Base-by-base conservation (phyloP, 2,797 vertebrate genomes). In the Calcarius lapponicus region DNA sequence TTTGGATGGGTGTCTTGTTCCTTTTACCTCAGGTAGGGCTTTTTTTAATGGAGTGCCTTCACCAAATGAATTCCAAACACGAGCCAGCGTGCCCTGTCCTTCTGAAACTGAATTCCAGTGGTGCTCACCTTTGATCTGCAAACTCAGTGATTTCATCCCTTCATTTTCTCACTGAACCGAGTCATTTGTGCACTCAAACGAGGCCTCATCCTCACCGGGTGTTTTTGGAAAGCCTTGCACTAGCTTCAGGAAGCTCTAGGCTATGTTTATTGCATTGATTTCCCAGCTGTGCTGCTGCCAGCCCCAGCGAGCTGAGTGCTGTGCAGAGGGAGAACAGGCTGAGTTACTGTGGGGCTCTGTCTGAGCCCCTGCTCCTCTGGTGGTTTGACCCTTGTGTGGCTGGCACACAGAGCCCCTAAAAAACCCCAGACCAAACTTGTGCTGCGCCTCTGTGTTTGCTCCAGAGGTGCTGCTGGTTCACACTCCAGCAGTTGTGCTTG, bases 141-240 rank as follows among this genome's bases (percentile, higher is more conserved):
- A 17, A 9, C 24, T 22, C 24, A 10, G 12, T 57, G 32, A 9
- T 32, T 64, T 31, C 31, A 34, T 19, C 25, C 0, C 0, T 3
- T 36, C 7, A 6, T 34, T 51, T 70, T 60, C 31, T 56, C 20
- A 29, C 32, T 51, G 82, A 72, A 21, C 29, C 32, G 42, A 34
- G 6, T 13, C 10, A 22, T 34, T 53, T 21, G 4, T 40, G 1
- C 32, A 73, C 65, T 61, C 57, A 62, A 5, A 19, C 22, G 8
- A 51, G 80, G 6, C 32, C 19, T 47, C 28, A 1, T 28, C 34
- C 43, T 80, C 7, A 4, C 14, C 13, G 0, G 0, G 6, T 53
- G 65, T 4, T 47, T 64, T 8, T 48, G 31, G 10, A 28, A 19
- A 47, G 47, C 34, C 34, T 54, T 19, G 8, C 5, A 3, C 42